Base-by-base conservation (phyloP, 2,797 vertebrate species). In the Thripadectes ignobilis region DNA sequence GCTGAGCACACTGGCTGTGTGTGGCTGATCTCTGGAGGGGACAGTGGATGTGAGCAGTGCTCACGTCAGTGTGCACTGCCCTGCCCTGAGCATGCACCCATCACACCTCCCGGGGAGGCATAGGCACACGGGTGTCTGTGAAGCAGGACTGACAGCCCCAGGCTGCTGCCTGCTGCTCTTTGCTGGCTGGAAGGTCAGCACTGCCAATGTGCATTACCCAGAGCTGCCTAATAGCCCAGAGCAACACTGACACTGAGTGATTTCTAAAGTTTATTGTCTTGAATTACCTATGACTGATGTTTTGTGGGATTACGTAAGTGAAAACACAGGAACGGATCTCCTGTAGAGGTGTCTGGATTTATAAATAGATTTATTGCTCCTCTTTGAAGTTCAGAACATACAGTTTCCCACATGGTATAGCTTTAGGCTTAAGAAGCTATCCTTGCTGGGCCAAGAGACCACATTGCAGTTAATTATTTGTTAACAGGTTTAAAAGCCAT, bases 311-410 rank as follows among this genome's bases (percentile, higher is more conserved):
- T 93, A 91, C 23, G 3, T 92, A 95, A 93, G 63, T 12, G 71
- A 94, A 96, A 86, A 67, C 62, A 90, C 89, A 85, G 90, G 69
- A 96, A 95, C 3, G 2, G 68, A 67, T 80, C 92, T 80, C 90
- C 77, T 69, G 57, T 55, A 75, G 88, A 96, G 89, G 85, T 87
- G 71, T 90, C 85, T 93, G 77, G 63, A 58, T 95, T 96, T 94
- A 94, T 88, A 93, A 87, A 82, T 38, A 91, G 57, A 67, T 94
- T 85, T 91, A 89, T 10, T 85, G 87, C 84, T 93, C 71, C 62
- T 93, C 63, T 94, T 87, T 94, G 69, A 92, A 91, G 62, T 93
- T 48, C 73, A 55, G 43, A 93, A 82, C 76, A 45, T 13, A 54
- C 14, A 88, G 82, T 39, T 63, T 76, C 77, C 84, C 68, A 78